Evolutionary conservation across 2,888 invertebrate species (phyloP), one percentile per base, ranked within the genome.

Genomic region (Patella pellucida): DNA sequence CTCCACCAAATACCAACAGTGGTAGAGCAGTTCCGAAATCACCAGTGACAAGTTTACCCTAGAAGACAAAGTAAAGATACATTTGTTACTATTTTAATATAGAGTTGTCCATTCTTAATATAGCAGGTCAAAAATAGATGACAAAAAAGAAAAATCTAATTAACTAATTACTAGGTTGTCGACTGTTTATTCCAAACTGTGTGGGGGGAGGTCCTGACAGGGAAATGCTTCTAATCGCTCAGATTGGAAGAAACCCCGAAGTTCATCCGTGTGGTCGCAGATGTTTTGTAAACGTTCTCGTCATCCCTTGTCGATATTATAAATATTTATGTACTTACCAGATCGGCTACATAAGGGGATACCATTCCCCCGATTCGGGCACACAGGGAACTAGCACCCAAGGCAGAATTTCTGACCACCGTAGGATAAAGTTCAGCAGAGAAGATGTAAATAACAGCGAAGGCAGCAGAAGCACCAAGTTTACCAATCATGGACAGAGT

Each of bases 371-470:
- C 97, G 76, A 96, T 91, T 85, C 97, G 93, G 0, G 96, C 96
- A 78, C 95, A 94, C 92, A 96, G 95, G 0, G 96, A 97, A 50
- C 96, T 94, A 3, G 95, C 92, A 0, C 97, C 97, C 75, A 97
- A 94, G 0, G 96, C 97, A 68, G 95, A 94, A 87, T 96, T 97
- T 52, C 97, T 93, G 0, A 97, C 94, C 2, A 96, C 95, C 0
- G 97, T 97, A 0, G 97, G 97, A 89, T 96, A 97, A 16, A 96
- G 90, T 91, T 97, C 97, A 0, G 96, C 96, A 0, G 95, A 95
- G 90, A 95, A 97, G 19, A 97, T 93, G 89, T 97, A 97, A 5
- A 95, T 95, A 2, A 95, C 95, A 2, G 96, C 95, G 88, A 97
- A 97, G 1, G 95, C 94, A 68, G 96, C 94, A 23, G 95, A 95